A percentile compares a stretch with the other conserved stretches of the same genome.
phyloP scores from a whole-genome alignment of 1,140 invertebrate species.

The Hirudo medicinalis region DNA sequence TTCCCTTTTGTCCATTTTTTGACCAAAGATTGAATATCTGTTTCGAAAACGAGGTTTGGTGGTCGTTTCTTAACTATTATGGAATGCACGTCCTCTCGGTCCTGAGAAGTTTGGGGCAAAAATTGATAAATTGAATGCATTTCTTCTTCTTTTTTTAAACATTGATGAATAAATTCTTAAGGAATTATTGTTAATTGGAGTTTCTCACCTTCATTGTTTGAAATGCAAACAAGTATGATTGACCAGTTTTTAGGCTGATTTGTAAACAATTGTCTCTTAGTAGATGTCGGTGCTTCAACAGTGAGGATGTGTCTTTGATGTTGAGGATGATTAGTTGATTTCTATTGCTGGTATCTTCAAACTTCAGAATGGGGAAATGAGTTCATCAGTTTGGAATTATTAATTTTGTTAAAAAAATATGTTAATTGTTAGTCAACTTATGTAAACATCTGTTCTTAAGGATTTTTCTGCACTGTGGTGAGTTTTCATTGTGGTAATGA shows the following conservation, averaged over 20 bases:
- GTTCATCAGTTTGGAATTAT: too few species aligned
- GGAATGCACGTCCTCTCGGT: neutral
- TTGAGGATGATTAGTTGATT: too few species aligned
- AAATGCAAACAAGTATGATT: slow-evolving; percentile 5
- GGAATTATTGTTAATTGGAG: neutral
- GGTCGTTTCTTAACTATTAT: neutral
- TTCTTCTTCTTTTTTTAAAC: neutral
- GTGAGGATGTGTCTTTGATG: too few species aligned
- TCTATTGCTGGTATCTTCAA: too few species aligned
- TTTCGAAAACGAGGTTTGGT: neutral
- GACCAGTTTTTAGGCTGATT: neutral
- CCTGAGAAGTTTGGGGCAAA: neutral
- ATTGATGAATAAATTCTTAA: too few species aligned
- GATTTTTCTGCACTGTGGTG: too few species aligned
- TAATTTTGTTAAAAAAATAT: too few species aligned
- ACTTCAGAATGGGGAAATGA: too few species aligned
- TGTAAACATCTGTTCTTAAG: too few species aligned
- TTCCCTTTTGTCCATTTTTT: neutral
- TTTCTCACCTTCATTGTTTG: neutral
- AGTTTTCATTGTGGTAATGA: too few species aligned
- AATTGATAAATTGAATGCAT: neutral
- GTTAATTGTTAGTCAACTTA: too few species aligned
- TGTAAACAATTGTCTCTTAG: slow-evolving; percentile 1
- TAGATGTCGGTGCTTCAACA: neutral
- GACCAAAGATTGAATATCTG: neutral